phyloP scores from a whole-genome alignment of 2,113 vertebrate genomes.

The Pituophis catenifer region DNA sequence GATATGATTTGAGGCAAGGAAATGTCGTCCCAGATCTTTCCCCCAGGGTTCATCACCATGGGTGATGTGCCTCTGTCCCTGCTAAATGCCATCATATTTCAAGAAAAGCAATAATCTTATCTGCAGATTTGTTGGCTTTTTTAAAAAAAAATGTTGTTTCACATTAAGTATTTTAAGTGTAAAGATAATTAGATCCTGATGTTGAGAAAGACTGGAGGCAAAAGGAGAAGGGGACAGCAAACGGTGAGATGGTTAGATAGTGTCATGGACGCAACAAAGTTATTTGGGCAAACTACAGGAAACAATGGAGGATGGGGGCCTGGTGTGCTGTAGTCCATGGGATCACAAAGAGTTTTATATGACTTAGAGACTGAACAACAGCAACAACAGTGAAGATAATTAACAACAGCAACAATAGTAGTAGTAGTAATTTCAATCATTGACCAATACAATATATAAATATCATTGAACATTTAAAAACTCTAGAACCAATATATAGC shows the following conservation, averaged over 20 bases:
- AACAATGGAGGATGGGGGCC: background rate
- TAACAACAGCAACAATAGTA: background rate
- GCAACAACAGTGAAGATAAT: background rate
- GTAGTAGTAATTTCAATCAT: background rate
- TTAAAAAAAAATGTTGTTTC: background rate
- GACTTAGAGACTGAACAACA: background rate
- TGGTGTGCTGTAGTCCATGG: background rate
- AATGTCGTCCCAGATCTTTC: background rate
- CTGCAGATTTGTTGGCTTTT: background rate
- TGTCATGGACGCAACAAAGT: background rate
- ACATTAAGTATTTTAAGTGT: background rate
- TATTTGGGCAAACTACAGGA: background rate
- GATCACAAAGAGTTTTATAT: background rate
- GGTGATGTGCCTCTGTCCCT: background rate
- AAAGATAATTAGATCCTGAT: background rate
- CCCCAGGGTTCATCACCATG: background rate
- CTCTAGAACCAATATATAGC: background rate
- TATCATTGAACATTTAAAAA: background rate
- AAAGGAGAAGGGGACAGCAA: background rate
- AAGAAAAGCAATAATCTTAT: background rate
- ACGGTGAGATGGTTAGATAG: background rate
- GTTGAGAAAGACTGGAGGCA: background rate
- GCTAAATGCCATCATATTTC: background rate
- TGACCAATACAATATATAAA: background rate
- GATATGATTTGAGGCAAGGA: background rate